A percentile compares a stretch with the other conserved stretches of the same genome.
These are phyloP conservation scores for Mionectes olivaceus DNA, from an alignment of 2,797 vertebrate genomes.

Conservation along the genomic window DNA sequence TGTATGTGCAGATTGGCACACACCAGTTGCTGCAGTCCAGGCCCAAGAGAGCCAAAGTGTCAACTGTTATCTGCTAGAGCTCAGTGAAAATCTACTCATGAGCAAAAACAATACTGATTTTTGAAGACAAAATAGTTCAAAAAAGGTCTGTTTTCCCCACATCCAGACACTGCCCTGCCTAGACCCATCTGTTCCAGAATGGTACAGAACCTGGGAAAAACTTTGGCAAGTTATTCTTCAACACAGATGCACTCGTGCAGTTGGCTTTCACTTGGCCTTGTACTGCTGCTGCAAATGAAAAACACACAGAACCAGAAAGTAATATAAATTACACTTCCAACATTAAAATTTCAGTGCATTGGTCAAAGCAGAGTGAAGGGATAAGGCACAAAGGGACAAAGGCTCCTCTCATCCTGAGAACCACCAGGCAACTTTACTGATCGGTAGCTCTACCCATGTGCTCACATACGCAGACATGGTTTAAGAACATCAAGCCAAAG, in stretches of 20 bases:
- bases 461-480: fast-evolving
- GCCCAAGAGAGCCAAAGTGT: background rate
- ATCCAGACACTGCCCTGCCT: background rate
- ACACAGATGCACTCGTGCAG: fast-evolving
- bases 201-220: background rate
- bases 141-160: background rate
- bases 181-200: too few relatives aligned
- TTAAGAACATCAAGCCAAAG: background rate
- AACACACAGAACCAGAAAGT: background rate
- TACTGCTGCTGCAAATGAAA: background rate
- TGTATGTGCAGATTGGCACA: background rate
- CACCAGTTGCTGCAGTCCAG: background rate
- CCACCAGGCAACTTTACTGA: background rate
- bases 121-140: background rate
- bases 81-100: background rate
- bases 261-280: background rate
- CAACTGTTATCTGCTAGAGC: background rate
- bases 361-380: background rate
- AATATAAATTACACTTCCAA: background rate
- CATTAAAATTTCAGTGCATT: background rate
- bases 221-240: background rate
- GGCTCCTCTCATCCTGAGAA: background rate
- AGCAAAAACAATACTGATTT: background rate
- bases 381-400: background rate
- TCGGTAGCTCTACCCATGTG: fast-evolving